Conservation (phyloP, 2,888 invertebrate species). For the Drosophila vallismaia region DNA sequence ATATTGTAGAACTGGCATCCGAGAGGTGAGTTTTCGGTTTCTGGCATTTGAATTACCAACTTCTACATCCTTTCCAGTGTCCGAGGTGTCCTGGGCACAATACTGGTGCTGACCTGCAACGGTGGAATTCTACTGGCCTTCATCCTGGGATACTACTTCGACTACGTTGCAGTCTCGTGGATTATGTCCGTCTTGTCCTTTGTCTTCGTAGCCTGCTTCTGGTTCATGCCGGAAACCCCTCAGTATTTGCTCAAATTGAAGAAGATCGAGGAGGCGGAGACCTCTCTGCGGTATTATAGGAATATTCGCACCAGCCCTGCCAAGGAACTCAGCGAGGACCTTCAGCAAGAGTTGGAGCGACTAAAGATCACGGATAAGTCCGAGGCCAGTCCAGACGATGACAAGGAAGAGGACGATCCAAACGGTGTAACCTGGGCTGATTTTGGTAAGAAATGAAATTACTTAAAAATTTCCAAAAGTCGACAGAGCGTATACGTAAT, state of each 20-base stretch:
- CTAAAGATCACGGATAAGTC: constrained; percentile 61
- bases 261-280: constrained; percentile 78
- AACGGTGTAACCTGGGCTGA: constrained; percentile 68
- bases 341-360: constrained; percentile 78
- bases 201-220: constrained; percentile 70
- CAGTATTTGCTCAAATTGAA: constrained; percentile 73
- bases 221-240: constrained; percentile 82
- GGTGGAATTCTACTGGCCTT: constrained; percentile 79
- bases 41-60: background rate
- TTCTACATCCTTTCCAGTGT: constrained; percentile 57
- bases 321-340: constrained; percentile 69
- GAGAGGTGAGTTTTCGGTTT: constrained; percentile 64
- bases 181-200: constrained; percentile 66
- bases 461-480: background rate
- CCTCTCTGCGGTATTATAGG: constrained; percentile 80
- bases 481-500: constrained; percentile 1
- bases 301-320: constrained; percentile 64
- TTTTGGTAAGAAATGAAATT: constrained; percentile 72
- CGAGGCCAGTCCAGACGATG: constrained; percentile 16
- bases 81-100: constrained; percentile 81
- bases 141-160: constrained; percentile 74
- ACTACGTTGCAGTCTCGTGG: constrained; percentile 73
- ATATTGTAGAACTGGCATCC: constrained; percentile 80
- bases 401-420: constrained; percentile 15
- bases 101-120: constrained; percentile 80